These are phyloP conservation scores for Eristalis tenax DNA, from an alignment of 2,888 invertebrate species.

Conservation along the genomic window DNA sequence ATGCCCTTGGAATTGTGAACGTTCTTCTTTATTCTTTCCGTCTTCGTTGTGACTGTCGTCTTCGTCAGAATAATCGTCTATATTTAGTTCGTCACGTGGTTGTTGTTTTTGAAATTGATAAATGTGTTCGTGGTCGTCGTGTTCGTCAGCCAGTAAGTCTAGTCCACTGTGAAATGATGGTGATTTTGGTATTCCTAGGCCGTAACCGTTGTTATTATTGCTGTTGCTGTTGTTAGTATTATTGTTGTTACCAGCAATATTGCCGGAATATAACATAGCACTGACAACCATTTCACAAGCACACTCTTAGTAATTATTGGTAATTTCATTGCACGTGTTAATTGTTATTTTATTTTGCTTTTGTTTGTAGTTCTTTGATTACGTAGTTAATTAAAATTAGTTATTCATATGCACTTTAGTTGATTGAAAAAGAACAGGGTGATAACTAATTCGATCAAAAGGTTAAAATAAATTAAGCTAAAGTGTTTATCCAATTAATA, in stretches of 20 bases:
- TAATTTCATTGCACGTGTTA: slow-evolving; percentile 73
- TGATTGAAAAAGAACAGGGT: slow-evolving; percentile 10
- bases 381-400: slow-evolving; percentile 7
- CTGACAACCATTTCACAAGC: slow-evolving; percentile 81
- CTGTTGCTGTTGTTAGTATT: slow-evolving; percentile 77
- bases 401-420: slow-evolving; percentile 45
- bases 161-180: slow-evolving; percentile 94
- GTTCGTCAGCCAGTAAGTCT: slow-evolving; percentile 87
- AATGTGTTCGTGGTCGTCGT: slow-evolving; percentile 76
- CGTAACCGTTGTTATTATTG: slow-evolving; percentile 78
- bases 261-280: slow-evolving; percentile 82
- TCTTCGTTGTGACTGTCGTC: slow-evolving; percentile 31
- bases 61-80: slow-evolving; percentile 27
- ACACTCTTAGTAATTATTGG: slow-evolving; percentile 75
- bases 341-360: slow-evolving; percentile 23
- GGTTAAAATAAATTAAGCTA: neutral
- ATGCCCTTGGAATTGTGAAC: slow-evolving; percentile 31
- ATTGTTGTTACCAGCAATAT: slow-evolving; percentile 76
- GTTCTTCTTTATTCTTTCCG: slow-evolving; percentile 30
- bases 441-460: neutral
- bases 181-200: slow-evolving; percentile 90
- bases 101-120: slow-evolving; percentile 48
- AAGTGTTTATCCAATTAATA: slow-evolving; percentile 4
- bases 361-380: slow-evolving; percentile 20
- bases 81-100: slow-evolving; percentile 39